phyloP scores from a whole-genome alignment of 2,797 vertebrate genomes.

The Furcifer pardalis region DNA sequence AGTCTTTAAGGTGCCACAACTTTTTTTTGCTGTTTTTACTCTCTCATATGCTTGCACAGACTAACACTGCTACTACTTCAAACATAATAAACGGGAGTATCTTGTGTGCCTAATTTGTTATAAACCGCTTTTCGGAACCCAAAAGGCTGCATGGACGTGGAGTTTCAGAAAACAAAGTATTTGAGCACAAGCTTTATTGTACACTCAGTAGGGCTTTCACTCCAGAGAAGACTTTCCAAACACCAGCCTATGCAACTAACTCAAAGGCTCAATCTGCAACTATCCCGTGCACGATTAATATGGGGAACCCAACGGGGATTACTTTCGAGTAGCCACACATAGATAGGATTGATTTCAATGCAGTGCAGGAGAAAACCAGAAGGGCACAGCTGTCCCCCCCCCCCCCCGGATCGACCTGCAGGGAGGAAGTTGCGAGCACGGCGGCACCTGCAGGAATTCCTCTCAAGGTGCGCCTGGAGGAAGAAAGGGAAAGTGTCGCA shows the following conservation, averaged over 20 bases:
- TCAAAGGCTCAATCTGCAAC: neutral
- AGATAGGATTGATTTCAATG: neutral
- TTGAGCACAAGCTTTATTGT: neutral
- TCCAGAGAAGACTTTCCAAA: neutral
- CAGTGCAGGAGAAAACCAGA: no score
- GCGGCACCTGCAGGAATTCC: neutral
- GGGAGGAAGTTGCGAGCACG: neutral
- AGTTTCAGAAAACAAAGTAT: neutral
- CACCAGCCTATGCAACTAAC: neutral
- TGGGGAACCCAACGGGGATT: neutral
- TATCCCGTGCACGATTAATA: neutral
- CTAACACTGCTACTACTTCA: no score
- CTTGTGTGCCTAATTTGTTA: neutral
- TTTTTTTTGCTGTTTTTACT: no score
- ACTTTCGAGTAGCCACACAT: neutral
- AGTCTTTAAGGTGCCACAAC: no score
- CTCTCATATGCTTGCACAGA: no score
- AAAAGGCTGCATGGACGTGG: neutral
- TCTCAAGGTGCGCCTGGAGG: neutral
- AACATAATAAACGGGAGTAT: neutral
- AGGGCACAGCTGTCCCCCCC: no score
- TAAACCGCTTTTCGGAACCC: neutral
- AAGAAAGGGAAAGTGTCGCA: neutral
- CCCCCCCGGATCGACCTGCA: neutral
- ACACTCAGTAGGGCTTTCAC: neutral